These are phyloP conservation scores for Pyrocoelia pectoralis DNA, from an alignment of 2,888 invertebrate genomes.

Conservation along the genomic window DNA sequence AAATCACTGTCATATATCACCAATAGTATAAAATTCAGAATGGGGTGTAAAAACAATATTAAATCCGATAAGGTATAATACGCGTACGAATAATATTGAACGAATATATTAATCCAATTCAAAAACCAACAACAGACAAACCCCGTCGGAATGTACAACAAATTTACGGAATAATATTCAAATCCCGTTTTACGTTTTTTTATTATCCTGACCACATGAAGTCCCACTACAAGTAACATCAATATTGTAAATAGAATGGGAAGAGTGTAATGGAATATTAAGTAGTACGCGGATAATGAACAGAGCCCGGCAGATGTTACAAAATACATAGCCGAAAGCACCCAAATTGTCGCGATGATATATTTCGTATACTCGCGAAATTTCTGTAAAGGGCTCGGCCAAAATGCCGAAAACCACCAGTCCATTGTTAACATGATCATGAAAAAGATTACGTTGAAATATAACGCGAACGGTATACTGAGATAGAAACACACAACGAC, in stretches of 20 bases:
- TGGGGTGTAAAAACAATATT: slow-evolving; percentile 23
- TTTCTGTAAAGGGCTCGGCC: slow-evolving; percentile 21
- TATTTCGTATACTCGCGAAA: slow-evolving; percentile 20
- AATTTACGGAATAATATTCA: slow-evolving; percentile 19
- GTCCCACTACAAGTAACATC: slow-evolving; percentile 11
- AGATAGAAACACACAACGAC: slow-evolving; percentile 25
- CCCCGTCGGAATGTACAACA: slow-evolving; percentile 21
- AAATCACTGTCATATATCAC: slow-evolving; percentile 21
- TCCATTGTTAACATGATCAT: slow-evolving; percentile 23
- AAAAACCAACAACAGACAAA: slow-evolving; percentile 23
- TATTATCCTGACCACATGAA: slow-evolving; percentile 19
- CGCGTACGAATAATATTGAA: slow-evolving; percentile 1
- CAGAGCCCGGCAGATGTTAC: slow-evolving; percentile 17
- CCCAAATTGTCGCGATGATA: slow-evolving; percentile 21
- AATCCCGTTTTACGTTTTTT: slow-evolving; percentile 11
- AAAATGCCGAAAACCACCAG: slow-evolving; percentile 28
- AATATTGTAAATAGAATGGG: slow-evolving; percentile 15
- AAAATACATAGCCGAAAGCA: slow-evolving; percentile 17
- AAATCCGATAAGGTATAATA: slow-evolving; percentile 21
- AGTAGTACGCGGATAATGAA: slow-evolving; percentile 16
- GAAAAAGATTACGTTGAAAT: slow-evolving; percentile 22
- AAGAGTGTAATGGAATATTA: slow-evolving; percentile 24
- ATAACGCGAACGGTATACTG: slow-evolving; percentile 20
- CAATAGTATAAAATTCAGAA: slow-evolving; percentile 17
- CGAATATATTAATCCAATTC: slow-evolving; percentile 23